These are phyloP conservation scores for Chlamydotis undulata DNA, from an alignment of 2,113 vertebrate species.

Conservation along the genomic window DNA sequence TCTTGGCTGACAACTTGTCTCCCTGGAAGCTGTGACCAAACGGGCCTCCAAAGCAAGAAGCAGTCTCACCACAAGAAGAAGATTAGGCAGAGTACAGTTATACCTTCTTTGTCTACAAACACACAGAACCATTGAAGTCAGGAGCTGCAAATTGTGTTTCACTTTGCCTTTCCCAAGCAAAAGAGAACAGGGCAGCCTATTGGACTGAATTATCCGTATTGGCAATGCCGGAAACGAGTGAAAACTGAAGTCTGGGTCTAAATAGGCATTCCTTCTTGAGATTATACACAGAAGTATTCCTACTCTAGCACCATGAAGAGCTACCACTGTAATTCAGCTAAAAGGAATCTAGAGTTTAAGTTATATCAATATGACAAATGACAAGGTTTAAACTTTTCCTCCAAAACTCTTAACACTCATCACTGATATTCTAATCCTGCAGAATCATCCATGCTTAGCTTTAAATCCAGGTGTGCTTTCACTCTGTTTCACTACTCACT, in stretches of 20 bases:
- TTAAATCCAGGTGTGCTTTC: not conserved
- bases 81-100: not conserved
- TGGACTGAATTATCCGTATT: not conserved
- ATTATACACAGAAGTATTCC: not conserved
- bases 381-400: not conserved
- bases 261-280: not conserved
- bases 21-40: not conserved
- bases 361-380: not conserved
- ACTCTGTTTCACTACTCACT: not conserved
- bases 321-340: not conserved
- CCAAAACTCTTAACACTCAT: not conserved
- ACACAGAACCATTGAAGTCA: not conserved
- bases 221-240: not conserved
- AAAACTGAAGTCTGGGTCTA: not conserved
- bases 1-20: not conserved
- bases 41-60: not conserved
- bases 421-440: not conserved
- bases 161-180: not conserved
- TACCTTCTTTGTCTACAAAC: not conserved
- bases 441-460: constrained; percentile 10
- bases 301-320: not conserved
- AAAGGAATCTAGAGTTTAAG: not conserved
- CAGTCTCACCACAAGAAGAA: not conserved
- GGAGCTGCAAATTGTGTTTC: not conserved
- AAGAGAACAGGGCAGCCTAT: not conserved